phyloP scores from a whole-genome alignment of 1,140 invertebrate genomes.

The Mizuhopecten yessoensis region DNA sequence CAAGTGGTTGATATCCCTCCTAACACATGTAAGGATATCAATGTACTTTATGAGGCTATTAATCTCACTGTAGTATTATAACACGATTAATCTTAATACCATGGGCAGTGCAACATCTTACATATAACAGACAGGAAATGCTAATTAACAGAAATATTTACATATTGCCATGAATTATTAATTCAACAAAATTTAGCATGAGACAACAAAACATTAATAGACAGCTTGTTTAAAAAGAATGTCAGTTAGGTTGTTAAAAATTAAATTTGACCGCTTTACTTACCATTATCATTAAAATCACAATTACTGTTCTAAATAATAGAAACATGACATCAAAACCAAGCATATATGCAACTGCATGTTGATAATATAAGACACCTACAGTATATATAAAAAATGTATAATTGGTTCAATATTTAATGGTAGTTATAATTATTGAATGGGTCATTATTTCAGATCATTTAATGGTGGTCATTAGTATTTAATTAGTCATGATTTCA shows the following conservation, averaged over 20 bases:
- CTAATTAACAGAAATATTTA: not conserved
- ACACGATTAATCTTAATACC: slow-evolving; percentile 35
- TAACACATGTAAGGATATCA: not conserved
- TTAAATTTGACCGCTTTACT: not conserved
- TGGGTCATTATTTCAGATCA: too few relatives aligned
- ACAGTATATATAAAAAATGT: too few relatives aligned
- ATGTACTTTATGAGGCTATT: slow-evolving; percentile 18
- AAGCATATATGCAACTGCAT: not conserved
- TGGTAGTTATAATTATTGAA: too few relatives aligned
- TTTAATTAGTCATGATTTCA: too few relatives aligned
- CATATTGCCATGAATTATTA: not conserved
- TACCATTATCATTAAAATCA: not conserved
- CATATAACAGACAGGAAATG: not conserved
- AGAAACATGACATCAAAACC: not conserved
- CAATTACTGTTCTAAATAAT: not conserved
- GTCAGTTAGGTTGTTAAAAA: not conserved
- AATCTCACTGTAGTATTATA: not conserved
- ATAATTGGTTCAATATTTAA: too few relatives aligned
- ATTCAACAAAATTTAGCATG: not conserved
- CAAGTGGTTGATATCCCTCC: not conserved
- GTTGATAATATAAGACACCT: too few relatives aligned
- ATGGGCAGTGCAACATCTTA: not conserved
- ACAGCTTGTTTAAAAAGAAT: not conserved
- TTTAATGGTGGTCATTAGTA: too few relatives aligned
- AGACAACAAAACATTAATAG: not conserved